Evolutionary conservation across 1,140 invertebrate species (phyloP).

Genomic region (Drosophila nigromelanica): DNA sequence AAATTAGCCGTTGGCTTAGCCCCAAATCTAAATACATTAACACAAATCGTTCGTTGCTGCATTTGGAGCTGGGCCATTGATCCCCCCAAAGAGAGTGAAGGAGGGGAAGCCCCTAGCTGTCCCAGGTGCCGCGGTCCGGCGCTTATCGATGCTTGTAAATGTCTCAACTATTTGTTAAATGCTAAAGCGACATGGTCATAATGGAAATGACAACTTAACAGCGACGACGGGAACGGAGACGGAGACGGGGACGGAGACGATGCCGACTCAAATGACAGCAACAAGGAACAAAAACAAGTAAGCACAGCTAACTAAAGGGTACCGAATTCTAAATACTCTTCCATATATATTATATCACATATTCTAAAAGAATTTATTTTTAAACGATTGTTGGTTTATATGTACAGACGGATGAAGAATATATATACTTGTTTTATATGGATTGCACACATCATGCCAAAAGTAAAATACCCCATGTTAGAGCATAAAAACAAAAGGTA

Average conservation of each 20-base stretch:
- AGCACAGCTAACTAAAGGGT: too few relatives aligned
- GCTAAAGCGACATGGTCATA: constrained; percentile 83
- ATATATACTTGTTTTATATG: too few relatives aligned
- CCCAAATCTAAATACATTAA: constrained; percentile 71
- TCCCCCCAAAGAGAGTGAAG: background rate
- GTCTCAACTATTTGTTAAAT: constrained; percentile 84
- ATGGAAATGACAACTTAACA: constrained; percentile 83
- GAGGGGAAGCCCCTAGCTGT: background rate
- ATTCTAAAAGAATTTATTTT: too few relatives aligned
- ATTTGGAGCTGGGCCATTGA: constrained; percentile 49
- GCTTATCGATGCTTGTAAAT: constrained; percentile 80
- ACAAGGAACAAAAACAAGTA: too few relatives aligned
- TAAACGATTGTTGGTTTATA: too few relatives aligned
- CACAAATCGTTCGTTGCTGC: constrained; percentile 67
- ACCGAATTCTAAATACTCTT: too few relatives aligned
- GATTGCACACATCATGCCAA: too few relatives aligned
- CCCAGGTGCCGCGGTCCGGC: background rate
- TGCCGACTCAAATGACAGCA: background rate
- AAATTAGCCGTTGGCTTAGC: constrained; percentile 59
- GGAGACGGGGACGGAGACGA: constrained; percentile 9
- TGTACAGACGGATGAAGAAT: too few relatives aligned
- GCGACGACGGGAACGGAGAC: constrained; percentile 7
- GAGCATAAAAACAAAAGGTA: too few relatives aligned
- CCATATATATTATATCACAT: too few relatives aligned
- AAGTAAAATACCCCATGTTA: too few relatives aligned